Base-by-base conservation (phyloP, 2,113 vertebrate species). In the Orthochromis malagaraziensis region DNA sequence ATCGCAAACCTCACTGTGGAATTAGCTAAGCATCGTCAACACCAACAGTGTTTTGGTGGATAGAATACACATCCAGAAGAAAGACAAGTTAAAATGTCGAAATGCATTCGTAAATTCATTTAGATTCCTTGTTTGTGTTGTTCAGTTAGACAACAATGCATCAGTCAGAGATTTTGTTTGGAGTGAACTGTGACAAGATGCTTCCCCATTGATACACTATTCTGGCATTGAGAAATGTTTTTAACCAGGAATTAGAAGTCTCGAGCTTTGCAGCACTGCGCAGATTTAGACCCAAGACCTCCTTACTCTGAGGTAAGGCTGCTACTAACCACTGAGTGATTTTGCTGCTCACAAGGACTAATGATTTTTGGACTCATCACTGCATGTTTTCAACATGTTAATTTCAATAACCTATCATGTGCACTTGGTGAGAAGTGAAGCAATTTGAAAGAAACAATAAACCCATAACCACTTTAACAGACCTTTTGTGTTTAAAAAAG, bases 391-490 rank as follows among this genome's bases (percentile, higher is more conserved):
- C 63, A 21, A 29, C 10, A 57, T 14, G 13, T 14, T 5, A 1
- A 68, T 58, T 81, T 68, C 65, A 91, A 84, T 60, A 49, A 53
- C 33, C 49, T 58, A 57, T 26, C 31, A n/a, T 29, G 5, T 11
- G 16, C 35, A 45, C 45, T 11, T 47, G 16, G 58, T 31, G n/a
- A 79, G 77, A 89, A n/a, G 12, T 75, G 24, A 73, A 81, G 21
- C n/a, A 49, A 68, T 75, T 31, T 85, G 21, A 29, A 54, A 29
- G 35, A 45, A 84, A 83, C 58, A 42, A 81, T 19, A 83, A 83
- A 68, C 83, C 84, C 68, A 54, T 88, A 88, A 86, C 53, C 47
- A 81, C 75, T 77, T 81, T 84, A 45, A 87, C 88, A 87, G 83
- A 82, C 24, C 53, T 79, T 84, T 77, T 73, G 47, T 83, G 51